Evolutionary conservation across 2,888 invertebrate genomes (phyloP), one percentile per base, ranked within the genome.

Genomic region (Perizoma flavofasciatum): DNA sequence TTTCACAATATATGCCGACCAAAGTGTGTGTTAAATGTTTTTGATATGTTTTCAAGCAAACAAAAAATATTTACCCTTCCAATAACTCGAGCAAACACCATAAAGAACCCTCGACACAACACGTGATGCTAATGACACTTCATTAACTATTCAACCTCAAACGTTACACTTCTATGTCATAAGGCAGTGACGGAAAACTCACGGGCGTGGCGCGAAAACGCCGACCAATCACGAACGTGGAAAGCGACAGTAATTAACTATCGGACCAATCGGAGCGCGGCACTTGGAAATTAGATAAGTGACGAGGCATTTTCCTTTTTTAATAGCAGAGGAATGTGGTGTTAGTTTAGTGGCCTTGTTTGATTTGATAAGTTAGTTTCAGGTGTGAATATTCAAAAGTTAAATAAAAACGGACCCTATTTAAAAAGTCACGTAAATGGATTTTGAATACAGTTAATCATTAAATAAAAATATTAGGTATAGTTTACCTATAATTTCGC

Each of bases 81-180:
- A 50, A 55, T 48, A 60, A 61, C 54, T 43, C 10, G 35, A 63
- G 64, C 71, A 46, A 49, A 50, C 45, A 44, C 41, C 40, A 32
- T 40, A 70, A 77, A 77, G 64, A 65, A 46, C 71, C 68, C 69
- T 60, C 37, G 32, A 35, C 63, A 37, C 63, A 50, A 54, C 63
- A 65, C 66, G 68, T 70, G 69, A 70, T 69, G 55, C 66, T 87
- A 88, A 89, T 89, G 83, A 81, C 81, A 79, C 79, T 83, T 83
- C 84, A 85, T 90, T 81, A 89, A 82, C 68, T 73, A 88, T 89
- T 86, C 82, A 88, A 57, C 72, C 69, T 59, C 72, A 74, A 78
- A 74, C 75, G 82, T 86, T 88, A 86, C 82, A 77, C 63, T 55
- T 64, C 68, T 65, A 73, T 84, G 82, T 75, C 81, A 82, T 82